Conservation (phyloP, 2,797 vertebrate species). For the Sebastes vulpes region DNA sequence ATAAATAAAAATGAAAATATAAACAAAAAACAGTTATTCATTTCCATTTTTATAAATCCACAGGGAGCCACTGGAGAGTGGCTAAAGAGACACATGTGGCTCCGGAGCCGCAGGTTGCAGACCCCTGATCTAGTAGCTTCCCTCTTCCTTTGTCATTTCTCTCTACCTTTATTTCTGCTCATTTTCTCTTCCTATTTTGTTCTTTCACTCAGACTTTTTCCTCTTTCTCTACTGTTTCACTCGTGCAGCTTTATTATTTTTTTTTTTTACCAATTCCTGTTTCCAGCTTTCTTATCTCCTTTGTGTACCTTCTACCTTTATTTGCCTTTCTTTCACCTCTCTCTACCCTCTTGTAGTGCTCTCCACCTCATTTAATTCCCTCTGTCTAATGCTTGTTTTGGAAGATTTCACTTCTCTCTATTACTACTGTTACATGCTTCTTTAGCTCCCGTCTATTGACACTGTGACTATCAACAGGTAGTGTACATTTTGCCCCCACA, state of each 20-base stretch:
- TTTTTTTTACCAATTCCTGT: neutral
- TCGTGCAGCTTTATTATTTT: neutral
- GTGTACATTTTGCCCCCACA: constrained; percentile 18
- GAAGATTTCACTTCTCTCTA: neutral
- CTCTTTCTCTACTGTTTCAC: neutral
- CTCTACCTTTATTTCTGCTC: neutral
- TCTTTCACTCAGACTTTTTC: neutral
- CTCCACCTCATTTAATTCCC: neutral
- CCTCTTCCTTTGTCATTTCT: neutral
- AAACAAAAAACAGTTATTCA: too few species aligned
- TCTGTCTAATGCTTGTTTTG: neutral
- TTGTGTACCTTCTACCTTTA: neutral
- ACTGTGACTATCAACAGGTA: constrained; percentile 31
- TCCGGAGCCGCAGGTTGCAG: too few species aligned
- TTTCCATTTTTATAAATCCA: too few species aligned
- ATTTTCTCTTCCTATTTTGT: neutral
- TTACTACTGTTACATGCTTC: neutral
- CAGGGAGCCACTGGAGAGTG: too few species aligned
- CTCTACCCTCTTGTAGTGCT: neutral
- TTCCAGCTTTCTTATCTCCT: neutral
- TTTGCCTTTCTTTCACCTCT: neutral
- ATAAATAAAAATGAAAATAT: too few species aligned
- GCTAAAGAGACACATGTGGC: too few species aligned
- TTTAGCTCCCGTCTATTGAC: neutral
- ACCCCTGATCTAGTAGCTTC: neutral